A percentile compares a stretch with the other conserved stretches of the same genome.
phyloP scores from a whole-genome alignment of 2,113 vertebrate genomes.

The Sterrhoptilus dennistouni region DNA sequence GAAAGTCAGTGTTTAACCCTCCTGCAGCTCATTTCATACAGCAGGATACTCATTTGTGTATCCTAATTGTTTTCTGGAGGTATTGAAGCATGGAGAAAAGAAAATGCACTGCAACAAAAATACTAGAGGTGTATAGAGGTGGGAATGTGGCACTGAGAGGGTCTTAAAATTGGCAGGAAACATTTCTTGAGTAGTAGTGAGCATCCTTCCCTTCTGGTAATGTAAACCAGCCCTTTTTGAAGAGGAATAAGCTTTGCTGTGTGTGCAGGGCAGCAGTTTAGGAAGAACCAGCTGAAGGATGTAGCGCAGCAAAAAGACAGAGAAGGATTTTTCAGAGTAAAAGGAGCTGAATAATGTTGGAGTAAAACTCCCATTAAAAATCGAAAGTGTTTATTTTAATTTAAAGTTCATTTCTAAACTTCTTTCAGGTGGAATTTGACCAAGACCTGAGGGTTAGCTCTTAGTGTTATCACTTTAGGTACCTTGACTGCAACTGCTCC shows the following conservation, averaged over 20 bases:
- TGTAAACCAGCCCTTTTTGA: neutral
- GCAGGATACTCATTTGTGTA: neutral
- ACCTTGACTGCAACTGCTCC: neutral
- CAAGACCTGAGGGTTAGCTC: neutral
- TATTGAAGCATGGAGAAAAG: neutral
- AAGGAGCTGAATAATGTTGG: neutral
- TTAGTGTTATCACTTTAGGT: accelerated
- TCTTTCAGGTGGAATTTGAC: neutral
- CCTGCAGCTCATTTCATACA: neutral
- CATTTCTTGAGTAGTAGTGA: neutral
- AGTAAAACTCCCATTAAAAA: neutral
- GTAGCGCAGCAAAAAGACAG: neutral
- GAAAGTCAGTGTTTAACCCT: neutral
- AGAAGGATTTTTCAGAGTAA: neutral
- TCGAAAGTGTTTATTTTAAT: neutral
- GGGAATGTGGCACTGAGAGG: neutral
- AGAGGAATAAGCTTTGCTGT: neutral
- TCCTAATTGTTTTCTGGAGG: neutral
- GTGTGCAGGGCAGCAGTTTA: neutral
- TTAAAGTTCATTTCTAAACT: neutral
- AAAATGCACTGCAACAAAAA: neutral
- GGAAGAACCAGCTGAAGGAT: neutral
- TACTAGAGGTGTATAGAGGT: neutral
- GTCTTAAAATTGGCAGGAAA: neutral
- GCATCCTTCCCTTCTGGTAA: neutral